Conservation (phyloP, 2,888 invertebrate species). For the Drosophila pseudotalamancana region DNA sequence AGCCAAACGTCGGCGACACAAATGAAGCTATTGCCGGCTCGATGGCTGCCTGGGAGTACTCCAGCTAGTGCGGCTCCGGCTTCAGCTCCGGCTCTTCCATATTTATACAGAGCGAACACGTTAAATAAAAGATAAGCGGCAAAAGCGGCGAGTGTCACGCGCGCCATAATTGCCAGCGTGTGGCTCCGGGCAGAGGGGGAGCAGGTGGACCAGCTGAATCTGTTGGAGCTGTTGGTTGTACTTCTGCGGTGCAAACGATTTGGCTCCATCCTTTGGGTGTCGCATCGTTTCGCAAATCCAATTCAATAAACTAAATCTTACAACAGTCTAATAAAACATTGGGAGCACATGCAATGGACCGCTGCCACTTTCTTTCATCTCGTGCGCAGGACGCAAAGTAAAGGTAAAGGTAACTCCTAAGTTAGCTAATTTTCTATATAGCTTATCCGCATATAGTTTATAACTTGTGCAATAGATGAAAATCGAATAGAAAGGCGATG, state of each 20-base stretch:
- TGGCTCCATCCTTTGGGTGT: conserved; percentile 31
- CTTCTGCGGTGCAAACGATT: not conserved
- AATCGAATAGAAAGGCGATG: too few species aligned
- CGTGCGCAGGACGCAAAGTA: not conserved
- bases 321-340: conserved; percentile 5
- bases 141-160: conserved; percentile 69
- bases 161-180: conserved; percentile 54
- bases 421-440: too few species aligned
- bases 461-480: too few species aligned
- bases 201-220: too few species aligned
- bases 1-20: conserved; percentile 46
- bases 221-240: not conserved
- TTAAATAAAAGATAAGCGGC: conserved; percentile 76
- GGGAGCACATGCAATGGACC: conserved; percentile 11
- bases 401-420: too few species aligned
- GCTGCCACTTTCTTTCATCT: conserved; percentile 21
- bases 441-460: too few species aligned
- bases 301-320: conserved; percentile 65
- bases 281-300: conserved; percentile 58
- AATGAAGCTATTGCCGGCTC: conserved; percentile 73
- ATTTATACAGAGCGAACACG: conserved; percentile 77
- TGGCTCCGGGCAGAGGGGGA: not conserved
- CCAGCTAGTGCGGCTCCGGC: conserved; percentile 28
- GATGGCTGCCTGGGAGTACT: conserved; percentile 2
- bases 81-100: conserved; percentile 58